Evolutionary conservation across 2,797 vertebrate genomes (phyloP), one percentile per base, ranked within the genome.

Genomic region (Hyperoplus immaculatus): DNA sequence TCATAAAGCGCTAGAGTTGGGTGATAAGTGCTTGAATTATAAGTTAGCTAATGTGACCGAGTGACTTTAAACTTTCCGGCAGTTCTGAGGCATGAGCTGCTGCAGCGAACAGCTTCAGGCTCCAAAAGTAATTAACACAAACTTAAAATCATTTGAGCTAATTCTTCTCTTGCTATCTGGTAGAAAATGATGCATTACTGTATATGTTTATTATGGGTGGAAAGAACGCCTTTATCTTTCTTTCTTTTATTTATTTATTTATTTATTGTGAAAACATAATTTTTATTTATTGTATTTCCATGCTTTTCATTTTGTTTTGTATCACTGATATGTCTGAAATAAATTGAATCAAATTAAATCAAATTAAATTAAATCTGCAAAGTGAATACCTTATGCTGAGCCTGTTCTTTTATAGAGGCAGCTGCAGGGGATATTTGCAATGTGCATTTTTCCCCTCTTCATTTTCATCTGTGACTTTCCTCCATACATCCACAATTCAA

Each of bases 21-120:
- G 82, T 94, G 93, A 96, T 95, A 96, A 96, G 96, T 94, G 89
- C 81, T 91, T 90, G 93, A 95, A 96, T 95, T 95, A 95, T 93
- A 92, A 94, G 93, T 94, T 87, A 90, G 92, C 93, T 95, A 96
- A 96, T 93, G 93, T 74, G 91, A 92, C 77, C n/a, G 80, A 90
- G 88, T 72, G 77, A 94, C 95, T 95, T 94, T 95, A 95, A 96
- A 96, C 95, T 95, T 95, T 95, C 89, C 66, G 47, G 86, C 84
- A 78, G 78, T 91, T 92, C 82, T 71, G 84, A 94, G 85, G 85
- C 87, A 62, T 9, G 66, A 87, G 89, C 88, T 69, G 89, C 89
- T 77, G 86, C 88, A 69, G 77, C 78, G 84, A 90, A 91, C 81
- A 81, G 95, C 95, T 95, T 85, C 88, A 87, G 95, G 95, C 95